phyloP scores from a whole-genome alignment of 2,113 vertebrate genomes.

The Pionites leucogaster region DNA sequence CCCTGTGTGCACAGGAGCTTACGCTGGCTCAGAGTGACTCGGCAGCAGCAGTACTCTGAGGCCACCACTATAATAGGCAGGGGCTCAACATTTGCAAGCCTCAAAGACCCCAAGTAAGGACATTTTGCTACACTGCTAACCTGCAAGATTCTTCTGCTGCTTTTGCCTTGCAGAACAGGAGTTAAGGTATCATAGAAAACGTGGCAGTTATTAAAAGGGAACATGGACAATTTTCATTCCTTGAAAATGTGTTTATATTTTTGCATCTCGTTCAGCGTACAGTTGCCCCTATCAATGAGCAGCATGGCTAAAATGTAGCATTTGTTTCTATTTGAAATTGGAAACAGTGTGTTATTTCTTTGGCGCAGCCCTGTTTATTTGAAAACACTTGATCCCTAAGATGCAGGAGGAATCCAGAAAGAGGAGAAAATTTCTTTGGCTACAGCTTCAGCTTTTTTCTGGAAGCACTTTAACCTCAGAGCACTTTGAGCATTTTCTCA shows the following conservation, averaged over 20 bases:
- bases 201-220: background rate
- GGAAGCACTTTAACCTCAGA: background rate
- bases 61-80: background rate
- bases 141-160: background rate
- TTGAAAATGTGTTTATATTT: background rate
- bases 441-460: background rate
- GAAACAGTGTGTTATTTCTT: background rate
- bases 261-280: background rate
- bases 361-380: background rate
- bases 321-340: background rate
- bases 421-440: background rate
- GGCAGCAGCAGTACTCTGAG: accelerated
- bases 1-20: background rate
- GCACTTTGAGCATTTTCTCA: background rate
- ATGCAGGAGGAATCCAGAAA: background rate
- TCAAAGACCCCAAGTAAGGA: background rate
- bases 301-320: background rate
- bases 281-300: background rate
- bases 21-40: accelerated
- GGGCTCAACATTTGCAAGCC: background rate
- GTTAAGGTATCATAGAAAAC: background rate
- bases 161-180: background rate
- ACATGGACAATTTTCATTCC: accelerated
- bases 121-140: background rate
- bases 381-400: background rate